phyloP scores from a whole-genome alignment of 1,140 invertebrate species.

The Mya arenaria region DNA sequence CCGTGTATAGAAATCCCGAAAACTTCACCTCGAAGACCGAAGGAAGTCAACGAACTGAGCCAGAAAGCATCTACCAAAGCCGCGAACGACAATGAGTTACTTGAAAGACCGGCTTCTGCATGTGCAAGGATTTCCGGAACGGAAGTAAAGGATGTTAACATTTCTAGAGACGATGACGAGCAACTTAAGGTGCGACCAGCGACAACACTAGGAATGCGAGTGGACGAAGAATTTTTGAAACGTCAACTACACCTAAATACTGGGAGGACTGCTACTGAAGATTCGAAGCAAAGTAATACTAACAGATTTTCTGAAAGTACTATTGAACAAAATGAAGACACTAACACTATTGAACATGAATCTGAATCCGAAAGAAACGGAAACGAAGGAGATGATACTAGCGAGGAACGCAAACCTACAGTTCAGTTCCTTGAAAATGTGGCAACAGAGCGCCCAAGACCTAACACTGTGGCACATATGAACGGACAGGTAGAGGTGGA shows the following conservation, averaged over 20 bases:
- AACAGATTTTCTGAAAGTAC: too few relatives aligned
- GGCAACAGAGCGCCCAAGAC: not conserved
- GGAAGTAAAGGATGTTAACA: not conserved
- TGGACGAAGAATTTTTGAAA: constrained; percentile 11
- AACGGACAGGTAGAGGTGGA: not conserved
- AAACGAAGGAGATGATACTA: too few relatives aligned
- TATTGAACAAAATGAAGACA: too few relatives aligned
- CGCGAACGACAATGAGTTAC: not conserved
- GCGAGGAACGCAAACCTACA: too few relatives aligned
- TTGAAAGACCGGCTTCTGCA: not conserved
- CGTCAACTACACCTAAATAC: not conserved
- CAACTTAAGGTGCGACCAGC: not conserved
- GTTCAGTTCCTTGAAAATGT: too few relatives aligned
- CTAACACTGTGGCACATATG: constrained; percentile 18
- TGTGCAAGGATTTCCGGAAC: not conserved
- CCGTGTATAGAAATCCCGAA: not conserved
- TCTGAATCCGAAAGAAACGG: too few relatives aligned
- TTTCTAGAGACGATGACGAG: not conserved
- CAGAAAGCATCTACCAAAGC: not conserved
- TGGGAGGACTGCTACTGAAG: too few relatives aligned
- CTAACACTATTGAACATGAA: too few relatives aligned
- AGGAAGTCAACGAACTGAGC: not conserved
- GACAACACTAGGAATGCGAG: constrained; percentile 20
- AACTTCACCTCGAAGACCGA: not conserved
- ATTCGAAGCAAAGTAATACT: too few relatives aligned